These are phyloP conservation scores for Prietella phreatophila DNA, from an alignment of 2,113 vertebrate genomes.

Conservation along the genomic window DNA sequence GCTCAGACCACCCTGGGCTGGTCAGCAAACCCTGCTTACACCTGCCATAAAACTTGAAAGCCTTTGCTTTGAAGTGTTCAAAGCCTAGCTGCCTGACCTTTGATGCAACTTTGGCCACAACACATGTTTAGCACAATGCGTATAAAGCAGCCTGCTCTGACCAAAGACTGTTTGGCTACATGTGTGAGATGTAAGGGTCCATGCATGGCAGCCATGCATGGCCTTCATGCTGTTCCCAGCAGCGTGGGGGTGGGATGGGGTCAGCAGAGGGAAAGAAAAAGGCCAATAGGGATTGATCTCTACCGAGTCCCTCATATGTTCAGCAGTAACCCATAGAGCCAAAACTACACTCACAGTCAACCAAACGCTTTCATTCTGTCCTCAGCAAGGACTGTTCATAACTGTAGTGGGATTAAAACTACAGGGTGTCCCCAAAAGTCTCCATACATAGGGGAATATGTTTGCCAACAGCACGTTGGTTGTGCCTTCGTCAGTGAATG, in stretches of 20 bases:
- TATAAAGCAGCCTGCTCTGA: slow-evolving; percentile 74
- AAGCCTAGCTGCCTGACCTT: slow-evolving; percentile 87
- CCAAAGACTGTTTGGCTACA: slow-evolving; percentile 76
- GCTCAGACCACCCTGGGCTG: slow-evolving; percentile 82
- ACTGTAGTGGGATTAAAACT: not conserved
- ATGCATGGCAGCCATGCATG: slow-evolving; percentile 71
- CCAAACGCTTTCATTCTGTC: not conserved
- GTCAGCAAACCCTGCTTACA: slow-evolving; percentile 90
- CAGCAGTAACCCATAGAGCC: slow-evolving; percentile 53
- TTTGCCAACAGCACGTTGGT: too few species aligned
- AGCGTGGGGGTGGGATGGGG: slow-evolving; percentile 46
- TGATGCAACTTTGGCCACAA: slow-evolving; percentile 83
- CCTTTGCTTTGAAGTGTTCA: slow-evolving; percentile 90
- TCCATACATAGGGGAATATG: too few species aligned
- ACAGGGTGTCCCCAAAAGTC: too few species aligned
- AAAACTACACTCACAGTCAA: slow-evolving; percentile 10
- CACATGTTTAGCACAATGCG: slow-evolving; percentile 82
- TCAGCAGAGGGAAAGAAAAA: slow-evolving; percentile 58
- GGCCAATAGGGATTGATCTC: slow-evolving; percentile 56
- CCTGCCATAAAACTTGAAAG: slow-evolving; percentile 97
- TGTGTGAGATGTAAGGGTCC: slow-evolving; percentile 73
- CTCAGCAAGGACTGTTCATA: not conserved
- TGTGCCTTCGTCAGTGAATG: too few species aligned
- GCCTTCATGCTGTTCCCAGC: slow-evolving; percentile 64
- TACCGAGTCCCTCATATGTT: slow-evolving; percentile 65